These are phyloP conservation scores for Hystrix brachyura DNA, from an alignment of 2,113 vertebrate species.

Conservation along the genomic window DNA sequence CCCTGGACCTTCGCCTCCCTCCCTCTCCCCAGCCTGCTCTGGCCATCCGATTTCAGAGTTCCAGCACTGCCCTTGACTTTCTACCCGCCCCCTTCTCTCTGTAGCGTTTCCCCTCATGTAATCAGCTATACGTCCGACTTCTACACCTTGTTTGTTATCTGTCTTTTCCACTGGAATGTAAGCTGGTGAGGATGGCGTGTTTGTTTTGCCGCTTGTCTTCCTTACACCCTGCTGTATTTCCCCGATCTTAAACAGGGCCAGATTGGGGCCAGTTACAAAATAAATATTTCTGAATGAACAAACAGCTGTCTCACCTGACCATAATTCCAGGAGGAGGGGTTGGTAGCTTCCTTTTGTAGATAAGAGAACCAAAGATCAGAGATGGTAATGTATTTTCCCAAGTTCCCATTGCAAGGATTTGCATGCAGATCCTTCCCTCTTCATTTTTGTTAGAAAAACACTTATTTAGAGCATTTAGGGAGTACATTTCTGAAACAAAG, in stretches of 20 bases:
- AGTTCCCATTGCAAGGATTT: background rate
- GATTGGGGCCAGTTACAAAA: background rate
- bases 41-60: background rate
- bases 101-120: background rate
- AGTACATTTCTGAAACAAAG: background rate
- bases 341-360: background rate
- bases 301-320: background rate
- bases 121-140: background rate
- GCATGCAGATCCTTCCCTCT: background rate
- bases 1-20: too few relatives aligned
- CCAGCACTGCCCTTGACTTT: background rate
- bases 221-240: background rate
- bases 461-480: background rate
- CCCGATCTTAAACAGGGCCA: background rate
- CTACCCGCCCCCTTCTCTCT: background rate
- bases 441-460: slow-evolving; percentile 34
- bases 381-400: background rate
- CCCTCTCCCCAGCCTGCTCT: background rate
- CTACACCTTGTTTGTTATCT: background rate
- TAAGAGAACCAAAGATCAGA: background rate
- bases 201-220: background rate
- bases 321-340: background rate
- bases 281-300: background rate
- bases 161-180: background rate
- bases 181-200: background rate